Base-by-base conservation (phyloP, 2,113 vertebrate genomes). In the Isurus oxyrinchus region DNA sequence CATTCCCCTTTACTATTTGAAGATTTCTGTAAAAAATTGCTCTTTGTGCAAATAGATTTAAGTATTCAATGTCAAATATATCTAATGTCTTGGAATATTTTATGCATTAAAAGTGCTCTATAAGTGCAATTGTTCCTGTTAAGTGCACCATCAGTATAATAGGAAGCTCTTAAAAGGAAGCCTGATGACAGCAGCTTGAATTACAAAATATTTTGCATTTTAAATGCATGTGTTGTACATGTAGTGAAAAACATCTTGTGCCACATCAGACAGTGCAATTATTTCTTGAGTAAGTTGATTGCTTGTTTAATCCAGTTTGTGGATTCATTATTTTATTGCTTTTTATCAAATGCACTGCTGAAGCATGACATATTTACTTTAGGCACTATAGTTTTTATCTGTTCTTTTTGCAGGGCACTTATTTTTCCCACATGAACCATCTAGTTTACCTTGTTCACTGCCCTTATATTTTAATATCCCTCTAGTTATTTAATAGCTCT, bases 151-250 rank as follows among this genome's bases (percentile, higher is more conserved):
- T 14, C 35, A 27, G 2, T 81, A 14, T 14, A 40, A 16, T 81
- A 81, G 76, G 76, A 81, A 81, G n/a, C 76, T 40, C 35, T 81
- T 81, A 81, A 81, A 81, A 81, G 76, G n/a, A 81, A 81, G 76
- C 31, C 72, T 67, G 31, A 76, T 31, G 72, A 76, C 72, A 35
- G 31, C 72, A 31, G 27, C 76, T 81, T 81, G 76, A 81, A 81
- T 81, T 14, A 16, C n/a, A 81, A 81, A 40, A 81, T 81, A 81
- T n/a, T 81, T 81, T 81, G n/a, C 35, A 81, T 81, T n/a, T 81
- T 81, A 81, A 81, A 81, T n/a, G 76, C n/a, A 81, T 81, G 76
- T 40, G 35, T 81, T 81, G 35, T n/a, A 40, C 31, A 35, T 66
- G 63, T 35, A 76, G 31, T 27, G 27, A 72, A 31, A 76, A 76